Conservation (phyloP, 2,888 invertebrate species). For the Allolobophora icterica region DNA sequence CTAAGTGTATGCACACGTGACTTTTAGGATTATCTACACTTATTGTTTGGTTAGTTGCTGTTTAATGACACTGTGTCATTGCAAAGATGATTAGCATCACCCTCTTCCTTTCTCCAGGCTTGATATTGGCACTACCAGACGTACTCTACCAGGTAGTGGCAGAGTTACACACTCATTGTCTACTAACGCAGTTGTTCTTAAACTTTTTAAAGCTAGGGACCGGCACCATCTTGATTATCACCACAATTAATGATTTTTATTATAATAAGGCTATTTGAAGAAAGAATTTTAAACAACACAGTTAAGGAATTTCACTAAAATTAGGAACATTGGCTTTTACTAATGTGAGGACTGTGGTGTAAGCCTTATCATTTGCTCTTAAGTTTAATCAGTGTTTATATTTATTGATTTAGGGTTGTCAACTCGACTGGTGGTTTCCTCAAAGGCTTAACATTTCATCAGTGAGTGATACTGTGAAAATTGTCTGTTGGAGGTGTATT, state of each 20-base stretch:
- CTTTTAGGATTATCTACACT: too few relatives aligned
- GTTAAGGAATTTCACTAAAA: neutral
- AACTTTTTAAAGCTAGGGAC: too few relatives aligned
- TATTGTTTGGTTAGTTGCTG: too few relatives aligned
- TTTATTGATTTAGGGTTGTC: slow-evolving; percentile 27
- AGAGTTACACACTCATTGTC: too few relatives aligned
- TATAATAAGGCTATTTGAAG: neutral
- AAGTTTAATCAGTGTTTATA: neutral
- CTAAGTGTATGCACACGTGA: too few relatives aligned
- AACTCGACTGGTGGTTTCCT: neutral
- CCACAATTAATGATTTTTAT: neutral
- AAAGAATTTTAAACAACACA: neutral
- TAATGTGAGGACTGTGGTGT: neutral
- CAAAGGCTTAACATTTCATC: slow-evolving; percentile 27
- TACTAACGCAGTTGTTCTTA: too few relatives aligned
- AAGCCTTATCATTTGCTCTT: neutral
- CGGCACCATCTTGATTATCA: neutral
- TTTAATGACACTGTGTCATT: too few relatives aligned
- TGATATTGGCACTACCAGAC: too few relatives aligned
- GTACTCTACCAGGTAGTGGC: too few relatives aligned
- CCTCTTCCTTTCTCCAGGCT: too few relatives aligned
- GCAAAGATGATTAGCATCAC: too few relatives aligned
- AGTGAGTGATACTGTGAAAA: slow-evolving; percentile 27
- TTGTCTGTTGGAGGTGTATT: neutral
- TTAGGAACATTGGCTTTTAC: too few relatives aligned